Conservation (phyloP, 2,888 invertebrate species). For the Chrysolina oricalcia region DNA sequence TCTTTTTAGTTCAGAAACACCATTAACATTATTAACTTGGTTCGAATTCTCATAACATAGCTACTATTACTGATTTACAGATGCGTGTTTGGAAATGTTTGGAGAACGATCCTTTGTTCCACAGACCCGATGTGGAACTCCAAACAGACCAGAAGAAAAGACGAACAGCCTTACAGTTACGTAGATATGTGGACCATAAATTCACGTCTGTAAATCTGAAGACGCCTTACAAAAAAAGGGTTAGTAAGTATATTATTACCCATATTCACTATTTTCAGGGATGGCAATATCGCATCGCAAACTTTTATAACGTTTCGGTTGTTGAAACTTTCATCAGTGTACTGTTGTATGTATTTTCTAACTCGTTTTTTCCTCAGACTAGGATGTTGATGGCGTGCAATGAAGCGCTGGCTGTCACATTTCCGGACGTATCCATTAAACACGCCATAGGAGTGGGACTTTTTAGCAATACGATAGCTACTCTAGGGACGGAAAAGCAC, state of each 20-base stretch:
- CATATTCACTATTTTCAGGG: no score
- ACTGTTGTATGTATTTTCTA: not conserved
- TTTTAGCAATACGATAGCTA: slow-evolving; percentile 83
- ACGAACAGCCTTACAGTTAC: slow-evolving; percentile 79
- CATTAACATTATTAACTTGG: no score
- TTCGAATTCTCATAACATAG: no score
- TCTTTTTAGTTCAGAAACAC: no score
- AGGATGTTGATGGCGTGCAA: slow-evolving; percentile 84
- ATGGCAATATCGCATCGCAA: no score
- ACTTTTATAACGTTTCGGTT: no score
- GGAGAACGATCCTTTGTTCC: slow-evolving; percentile 86
- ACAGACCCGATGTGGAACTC: slow-evolving; percentile 76
- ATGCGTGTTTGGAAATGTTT: slow-evolving; percentile 85
- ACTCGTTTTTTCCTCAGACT: slow-evolving; percentile 73
- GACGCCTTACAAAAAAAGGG: slow-evolving; percentile 78
- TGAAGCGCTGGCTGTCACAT: slow-evolving; percentile 81
- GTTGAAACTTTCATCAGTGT: no score
- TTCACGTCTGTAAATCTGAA: slow-evolving; percentile 79
- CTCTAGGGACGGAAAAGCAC: slow-evolving; percentile 85
- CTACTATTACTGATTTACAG: slow-evolving; percentile 74
- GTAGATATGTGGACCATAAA: slow-evolving; percentile 78
- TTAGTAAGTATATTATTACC: slow-evolving; percentile 68
- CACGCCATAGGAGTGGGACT: slow-evolving; percentile 84
- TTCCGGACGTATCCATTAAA: slow-evolving; percentile 85
- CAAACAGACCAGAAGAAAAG: slow-evolving; percentile 84